Base-by-base conservation (phyloP, 2,888 invertebrate species). In the Tetragnatha montana region DNA sequence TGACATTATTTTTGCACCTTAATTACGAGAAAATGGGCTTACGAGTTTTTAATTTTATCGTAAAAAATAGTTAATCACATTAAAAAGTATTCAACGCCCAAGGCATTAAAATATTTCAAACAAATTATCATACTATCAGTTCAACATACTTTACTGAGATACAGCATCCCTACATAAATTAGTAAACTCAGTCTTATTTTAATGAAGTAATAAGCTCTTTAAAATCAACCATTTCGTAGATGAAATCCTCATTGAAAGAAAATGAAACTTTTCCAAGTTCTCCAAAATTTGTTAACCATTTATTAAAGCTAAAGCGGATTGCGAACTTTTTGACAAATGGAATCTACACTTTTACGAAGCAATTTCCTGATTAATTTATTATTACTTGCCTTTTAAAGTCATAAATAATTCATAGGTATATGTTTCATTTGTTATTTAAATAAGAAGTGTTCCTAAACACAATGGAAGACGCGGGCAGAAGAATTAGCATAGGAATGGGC, bases 361-460 rank as follows among this genome's bases (percentile, higher is more conserved):
- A 68, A 76, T 69, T 84, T 75, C 60, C 47, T 76, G 68, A 84
- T 84, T 84, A 75, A 75, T 84, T 84, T 84, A 76, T 60, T 75
- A 84, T 47, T 84, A 84, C 84, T 84, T 76, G 49, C 49, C 84
- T 69, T 76, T 76, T 75, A 76, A 84, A 69, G 60, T 69, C 76
- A 84, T 84, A 84, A 74, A 84, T 84, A 76, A 82, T 82, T 82
- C 82, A 73, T 82, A 82, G 22, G 21, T 82, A 76, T 50, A 86
- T 68, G 80, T 75, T 87, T 81, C 87, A 87, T 87, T 87, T 81
- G 81, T 81, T 87, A 87, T 87, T 87, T 87, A 87, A 87, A 87
- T 87, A 87, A 81, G 69, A 49, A 75, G 75, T 81, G 76, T 76
- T 70, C 49, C 68, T 10, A 68, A 86, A 69, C 47, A 74, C 73